phyloP scores from a whole-genome alignment of 2,888 invertebrate species.

The Athrips mouffetella region DNA sequence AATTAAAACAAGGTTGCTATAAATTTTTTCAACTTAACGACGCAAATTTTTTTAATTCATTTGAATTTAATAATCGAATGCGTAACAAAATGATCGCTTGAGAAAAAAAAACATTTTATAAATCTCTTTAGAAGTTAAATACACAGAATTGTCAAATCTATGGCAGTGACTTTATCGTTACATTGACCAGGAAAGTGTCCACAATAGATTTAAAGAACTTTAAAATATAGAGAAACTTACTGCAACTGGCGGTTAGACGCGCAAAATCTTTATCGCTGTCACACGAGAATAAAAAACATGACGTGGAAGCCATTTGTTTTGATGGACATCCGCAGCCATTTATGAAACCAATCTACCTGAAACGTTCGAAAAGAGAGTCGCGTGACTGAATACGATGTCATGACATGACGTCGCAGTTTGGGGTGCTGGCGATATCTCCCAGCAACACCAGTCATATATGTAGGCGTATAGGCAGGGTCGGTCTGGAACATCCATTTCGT shows the following conservation, averaged over 20 bases:
- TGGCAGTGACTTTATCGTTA: too few relatives aligned
- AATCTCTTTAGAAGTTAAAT: too few relatives aligned
- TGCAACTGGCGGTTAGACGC: too few relatives aligned
- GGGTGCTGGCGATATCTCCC: slow-evolving; percentile 62
- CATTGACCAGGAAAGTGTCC: too few relatives aligned
- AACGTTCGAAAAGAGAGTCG: slow-evolving; percentile 3
- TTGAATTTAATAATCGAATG: too few relatives aligned
- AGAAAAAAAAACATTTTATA: too few relatives aligned
- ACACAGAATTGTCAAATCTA: too few relatives aligned
- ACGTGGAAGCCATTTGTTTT: not conserved
- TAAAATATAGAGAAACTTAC: too few relatives aligned
- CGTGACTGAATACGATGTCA: slow-evolving; percentile 32
- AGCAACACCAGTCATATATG: not conserved
- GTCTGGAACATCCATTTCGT: slow-evolving; percentile 17
- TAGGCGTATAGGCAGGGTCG: not conserved
- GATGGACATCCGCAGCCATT: not conserved
- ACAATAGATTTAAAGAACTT: too few relatives aligned
- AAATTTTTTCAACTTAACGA: not conserved
- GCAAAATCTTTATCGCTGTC: too few relatives aligned
- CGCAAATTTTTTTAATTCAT: too few relatives aligned
- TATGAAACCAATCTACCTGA: not conserved
- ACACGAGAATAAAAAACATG: not conserved
- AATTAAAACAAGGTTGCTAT: not conserved
- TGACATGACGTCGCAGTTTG: slow-evolving; percentile 36
- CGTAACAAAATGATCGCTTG: too few relatives aligned